Evolutionary conservation across 2,113 vertebrate genomes (phyloP).

Genomic region (Triplophysa dalaica): DNA sequence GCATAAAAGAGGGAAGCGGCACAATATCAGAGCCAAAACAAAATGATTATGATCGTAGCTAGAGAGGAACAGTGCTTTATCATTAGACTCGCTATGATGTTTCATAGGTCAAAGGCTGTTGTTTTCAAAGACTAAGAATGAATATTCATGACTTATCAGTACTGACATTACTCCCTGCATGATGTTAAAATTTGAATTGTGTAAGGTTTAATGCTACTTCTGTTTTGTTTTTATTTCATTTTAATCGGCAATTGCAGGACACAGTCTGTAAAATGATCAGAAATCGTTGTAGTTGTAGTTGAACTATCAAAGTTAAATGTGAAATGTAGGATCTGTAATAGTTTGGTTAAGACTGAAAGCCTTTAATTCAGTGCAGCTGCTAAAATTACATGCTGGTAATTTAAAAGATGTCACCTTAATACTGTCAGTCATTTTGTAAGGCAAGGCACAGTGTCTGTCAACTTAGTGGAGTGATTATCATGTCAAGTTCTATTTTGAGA

Average conservation of each 20-base stretch:
- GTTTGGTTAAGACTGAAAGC: conserved; percentile 17
- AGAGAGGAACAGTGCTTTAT: not conserved
- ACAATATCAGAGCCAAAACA: not conserved
- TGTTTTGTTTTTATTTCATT: not conserved
- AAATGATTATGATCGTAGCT: not conserved
- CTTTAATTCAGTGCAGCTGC: not conserved
- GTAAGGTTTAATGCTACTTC: not conserved
- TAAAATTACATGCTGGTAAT: conserved; percentile 10
- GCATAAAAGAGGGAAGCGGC: not conserved
- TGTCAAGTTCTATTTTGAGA: conserved; percentile 6
- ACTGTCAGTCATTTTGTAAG: not conserved
- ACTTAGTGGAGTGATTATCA: conserved; percentile 16
- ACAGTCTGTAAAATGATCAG: not conserved
- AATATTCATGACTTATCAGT: conserved; percentile 2
- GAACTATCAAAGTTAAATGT: conserved; percentile 1
- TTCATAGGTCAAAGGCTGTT: not conserved
- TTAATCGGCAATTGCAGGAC: not conserved
- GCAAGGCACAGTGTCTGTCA: not conserved
- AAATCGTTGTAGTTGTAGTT: not conserved
- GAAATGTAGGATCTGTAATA: not conserved
- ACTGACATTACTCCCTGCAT: not conserved
- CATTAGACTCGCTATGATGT: conserved; percentile 10
- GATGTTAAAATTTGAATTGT: not conserved
- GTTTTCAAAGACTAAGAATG: not conserved
- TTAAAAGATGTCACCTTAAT: conserved; percentile 9